phyloP scores from a whole-genome alignment of 1,140 invertebrate genomes.

The Pseudomyrmex cubaensis region DNA sequence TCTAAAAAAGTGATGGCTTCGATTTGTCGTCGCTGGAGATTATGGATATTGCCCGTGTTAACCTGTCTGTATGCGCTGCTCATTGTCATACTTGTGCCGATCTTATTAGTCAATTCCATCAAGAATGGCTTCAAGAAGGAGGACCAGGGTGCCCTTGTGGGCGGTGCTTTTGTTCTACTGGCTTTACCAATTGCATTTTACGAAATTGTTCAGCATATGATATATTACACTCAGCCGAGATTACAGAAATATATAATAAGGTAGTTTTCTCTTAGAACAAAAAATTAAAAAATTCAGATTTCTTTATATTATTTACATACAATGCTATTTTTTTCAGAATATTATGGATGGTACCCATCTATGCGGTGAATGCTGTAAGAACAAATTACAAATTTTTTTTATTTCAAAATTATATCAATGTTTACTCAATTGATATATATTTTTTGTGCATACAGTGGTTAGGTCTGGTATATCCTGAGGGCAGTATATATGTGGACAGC shows the following conservation, averaged over 20 bases:
- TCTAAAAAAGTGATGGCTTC: conserved; percentile 77
- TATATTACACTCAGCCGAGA: conserved; percentile 96
- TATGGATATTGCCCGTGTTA: conserved; percentile 95
- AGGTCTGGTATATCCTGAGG: conserved; percentile 92
- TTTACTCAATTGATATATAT: conserved; percentile 34
- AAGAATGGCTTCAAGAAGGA: conserved; percentile 90
- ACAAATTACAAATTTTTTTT: conserved; percentile 61
- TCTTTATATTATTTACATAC: too few species aligned
- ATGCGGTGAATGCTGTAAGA: conserved; percentile 97
- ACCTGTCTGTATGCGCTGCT: conserved; percentile 92
- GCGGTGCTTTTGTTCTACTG: conserved; percentile 95
- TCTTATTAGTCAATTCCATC: conserved; percentile 91
- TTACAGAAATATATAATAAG: conserved; percentile 97
- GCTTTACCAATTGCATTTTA: conserved; percentile 97
- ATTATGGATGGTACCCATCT: conserved; percentile 99
- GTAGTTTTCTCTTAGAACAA: conserved; percentile 80
- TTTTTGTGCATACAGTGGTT: conserved; percentile 89
- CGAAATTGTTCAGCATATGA: conserved; percentile 97
- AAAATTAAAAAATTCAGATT: too few species aligned
- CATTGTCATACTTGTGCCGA: conserved; percentile 93
- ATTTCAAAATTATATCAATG: neutral
- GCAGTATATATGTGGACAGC: conserved; percentile 96
- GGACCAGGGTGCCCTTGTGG: conserved; percentile 93
- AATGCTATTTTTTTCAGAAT: conserved; percentile 88
- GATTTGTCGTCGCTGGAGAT: conserved; percentile 90